These are phyloP conservation scores for Zophobas morio DNA, from an alignment of 1,140 invertebrate genomes.

Conservation along the genomic window DNA sequence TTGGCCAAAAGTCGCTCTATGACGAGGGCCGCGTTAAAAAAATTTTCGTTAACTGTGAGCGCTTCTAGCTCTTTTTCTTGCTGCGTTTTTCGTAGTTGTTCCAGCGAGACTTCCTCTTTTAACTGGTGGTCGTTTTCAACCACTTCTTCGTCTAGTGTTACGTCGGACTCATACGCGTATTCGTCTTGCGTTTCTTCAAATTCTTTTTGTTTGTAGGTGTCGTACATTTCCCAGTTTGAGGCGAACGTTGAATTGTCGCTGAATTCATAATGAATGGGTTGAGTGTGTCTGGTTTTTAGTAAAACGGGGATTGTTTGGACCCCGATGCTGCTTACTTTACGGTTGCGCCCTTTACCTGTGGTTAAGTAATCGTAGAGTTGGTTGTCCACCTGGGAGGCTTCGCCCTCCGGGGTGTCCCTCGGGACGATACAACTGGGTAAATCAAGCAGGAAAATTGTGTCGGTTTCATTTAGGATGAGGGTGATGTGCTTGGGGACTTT, in stretches of 20 bases:
- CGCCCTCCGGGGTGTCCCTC: constrained; percentile 71
- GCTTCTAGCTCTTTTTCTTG: constrained; percentile 64
- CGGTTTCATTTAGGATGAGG: constrained; percentile 76
- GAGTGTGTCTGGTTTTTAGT: constrained; percentile 74
- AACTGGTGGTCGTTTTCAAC: constrained; percentile 21
- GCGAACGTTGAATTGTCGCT: constrained; percentile 75
- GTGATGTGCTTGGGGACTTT: constrained; percentile 70
- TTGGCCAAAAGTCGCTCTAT: constrained; percentile 79
- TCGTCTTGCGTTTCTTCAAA: constrained; percentile 52
- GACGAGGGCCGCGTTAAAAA: constrained; percentile 74
- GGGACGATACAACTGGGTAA: constrained; percentile 75
- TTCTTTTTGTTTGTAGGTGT: constrained; percentile 73
- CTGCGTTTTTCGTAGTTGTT: constrained; percentile 56
- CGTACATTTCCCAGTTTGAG: constrained; percentile 82
- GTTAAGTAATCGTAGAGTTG: constrained; percentile 77
- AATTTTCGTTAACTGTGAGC: constrained; percentile 68
- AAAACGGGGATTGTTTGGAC: constrained; percentile 76
- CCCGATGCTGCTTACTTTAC: constrained; percentile 75
- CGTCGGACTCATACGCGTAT: constrained; percentile 63
- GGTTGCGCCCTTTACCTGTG: constrained; percentile 73
- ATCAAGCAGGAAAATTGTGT: constrained; percentile 77
- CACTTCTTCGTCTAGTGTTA: constrained; percentile 52
- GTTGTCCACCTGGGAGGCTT: constrained; percentile 73
- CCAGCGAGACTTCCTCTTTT: constrained; percentile 46
- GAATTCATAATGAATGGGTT: constrained; percentile 70